Evolutionary conservation across 2,888 invertebrate genomes (phyloP).

Genomic region (Mimumesa dahlbomi): DNA sequence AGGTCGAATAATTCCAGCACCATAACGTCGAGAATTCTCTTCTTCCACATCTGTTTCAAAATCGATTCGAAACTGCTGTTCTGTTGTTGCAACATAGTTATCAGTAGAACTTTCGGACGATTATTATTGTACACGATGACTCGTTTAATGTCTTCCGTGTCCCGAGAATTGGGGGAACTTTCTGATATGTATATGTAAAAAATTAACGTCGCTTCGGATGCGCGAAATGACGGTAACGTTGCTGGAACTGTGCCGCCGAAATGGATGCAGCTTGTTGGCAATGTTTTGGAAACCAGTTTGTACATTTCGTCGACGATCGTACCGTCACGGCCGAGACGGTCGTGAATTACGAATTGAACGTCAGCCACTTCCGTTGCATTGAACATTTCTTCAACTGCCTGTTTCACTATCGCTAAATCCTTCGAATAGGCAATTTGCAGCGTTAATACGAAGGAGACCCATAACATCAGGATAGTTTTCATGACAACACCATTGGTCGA

Average conservation of each 20-base stretch:
- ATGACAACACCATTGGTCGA: too few relatives aligned
- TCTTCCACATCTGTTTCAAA: constrained; percentile 14
- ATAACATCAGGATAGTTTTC: constrained; percentile 1
- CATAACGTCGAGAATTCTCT: constrained; percentile 15
- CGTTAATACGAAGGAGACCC: not conserved
- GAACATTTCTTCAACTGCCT: constrained; percentile 3
- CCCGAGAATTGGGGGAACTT: not conserved
- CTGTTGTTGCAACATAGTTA: constrained; percentile 1
- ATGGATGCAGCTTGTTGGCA: constrained; percentile 7
- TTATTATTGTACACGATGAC: not conserved
- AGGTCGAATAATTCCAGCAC: constrained; percentile 15
- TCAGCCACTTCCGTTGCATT: not conserved
- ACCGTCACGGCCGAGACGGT: not conserved
- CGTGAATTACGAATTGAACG: constrained; percentile 19
- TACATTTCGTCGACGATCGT: constrained; percentile 6
- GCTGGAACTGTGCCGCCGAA: not conserved
- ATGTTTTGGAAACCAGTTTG: not conserved
- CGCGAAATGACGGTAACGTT: not conserved
- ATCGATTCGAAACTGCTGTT: constrained; percentile 3
- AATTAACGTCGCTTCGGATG: not conserved
- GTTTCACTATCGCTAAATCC: constrained; percentile 1
- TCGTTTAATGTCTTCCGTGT: not conserved
- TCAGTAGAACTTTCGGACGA: constrained; percentile 10
- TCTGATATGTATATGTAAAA: not conserved
- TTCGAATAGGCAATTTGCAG: not conserved